Base-by-base conservation (phyloP, 2,113 vertebrate species). In the Tylochromis polylepis region DNA sequence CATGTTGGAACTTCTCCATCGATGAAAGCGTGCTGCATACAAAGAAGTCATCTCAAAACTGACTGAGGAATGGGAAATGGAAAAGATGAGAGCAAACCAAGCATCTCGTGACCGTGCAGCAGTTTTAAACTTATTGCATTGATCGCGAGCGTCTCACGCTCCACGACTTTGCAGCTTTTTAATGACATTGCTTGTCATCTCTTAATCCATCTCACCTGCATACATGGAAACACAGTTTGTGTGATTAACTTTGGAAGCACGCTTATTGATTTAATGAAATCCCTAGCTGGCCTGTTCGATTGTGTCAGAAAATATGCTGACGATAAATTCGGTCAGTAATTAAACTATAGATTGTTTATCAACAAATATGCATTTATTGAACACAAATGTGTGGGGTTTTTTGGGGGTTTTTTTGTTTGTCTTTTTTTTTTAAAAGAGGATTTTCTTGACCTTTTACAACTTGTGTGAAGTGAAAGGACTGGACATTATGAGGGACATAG, bases 341-440 rank as follows among this genome's bases (percentile, higher is more conserved):
- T 70, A 70, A 24, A 70, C 14, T 70, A 43, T 43, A 27, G 65
- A 70, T 24, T 65, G 6, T 65, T 65, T 70, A 43, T 24, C 38
- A 43, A 70, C 3, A 72, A 72, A 72, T 27, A 72, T 27, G 14
- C 67, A 46, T 72, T 72, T 18, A 72, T 72, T 46, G 24, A 27
- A 46, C 1, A 27, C 22, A 41, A 1, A 24, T n/a, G 8, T 1
- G 1, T 0, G n/a, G n/a, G n/a, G n/a, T n/a, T n/a, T n/a, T n/a
- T n/a, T n/a, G n/a, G n/a, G n/a, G n/a, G n/a, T 4, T 16, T 12
- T 49, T 49, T 49, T 36, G 3, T 34, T 29, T 59, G 2, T 3
- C 34, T 6, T 1, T 20, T 18, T 34, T 6, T 62, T 62, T 65
- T 2, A 65, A 65, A 14, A 46, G 15, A 27, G 15, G 14, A 72